Conservation (phyloP, 2,888 invertebrate species). For the Cheilosia vulpina region DNA sequence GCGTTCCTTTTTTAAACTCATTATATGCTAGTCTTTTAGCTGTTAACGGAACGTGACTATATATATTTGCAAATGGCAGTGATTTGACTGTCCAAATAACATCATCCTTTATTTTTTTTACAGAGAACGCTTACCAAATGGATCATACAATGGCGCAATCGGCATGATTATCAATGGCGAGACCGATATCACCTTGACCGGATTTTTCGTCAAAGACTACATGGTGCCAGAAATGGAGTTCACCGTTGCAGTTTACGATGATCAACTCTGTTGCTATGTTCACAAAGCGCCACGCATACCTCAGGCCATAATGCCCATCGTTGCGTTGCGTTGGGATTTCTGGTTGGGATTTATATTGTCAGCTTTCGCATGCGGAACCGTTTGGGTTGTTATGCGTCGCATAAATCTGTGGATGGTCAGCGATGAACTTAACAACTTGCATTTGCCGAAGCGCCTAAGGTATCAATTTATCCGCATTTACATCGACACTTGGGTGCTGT, state of each 20-base stretch:
- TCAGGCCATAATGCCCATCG: slow-evolving; percentile 82
- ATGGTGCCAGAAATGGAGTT: slow-evolving; percentile 82
- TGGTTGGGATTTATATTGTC: slow-evolving; percentile 81
- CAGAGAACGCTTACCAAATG: slow-evolving; percentile 78
- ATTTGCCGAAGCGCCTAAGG: slow-evolving; percentile 65
- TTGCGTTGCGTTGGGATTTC: slow-evolving; percentile 80
- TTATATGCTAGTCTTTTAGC: too few species aligned
- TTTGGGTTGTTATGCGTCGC: slow-evolving; percentile 79
- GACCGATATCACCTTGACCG: slow-evolving; percentile 82
- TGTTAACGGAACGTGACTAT: too few species aligned
- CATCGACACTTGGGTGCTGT: slow-evolving; percentile 81
- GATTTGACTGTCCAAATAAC: background rate
- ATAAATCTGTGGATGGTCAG: slow-evolving; percentile 78
- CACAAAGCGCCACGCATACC: slow-evolving; percentile 83
- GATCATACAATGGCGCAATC: slow-evolving; percentile 82
- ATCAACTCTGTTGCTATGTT: slow-evolving; percentile 83
- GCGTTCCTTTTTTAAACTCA: too few species aligned
- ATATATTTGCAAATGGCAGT: too few species aligned
- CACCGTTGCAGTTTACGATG: slow-evolving; percentile 82
- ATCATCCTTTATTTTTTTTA: background rate
- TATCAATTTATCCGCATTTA: slow-evolving; percentile 79
- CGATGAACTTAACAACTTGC: background rate
- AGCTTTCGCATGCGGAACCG: slow-evolving; percentile 78
- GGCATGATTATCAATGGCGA: slow-evolving; percentile 81
- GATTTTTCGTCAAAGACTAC: slow-evolving; percentile 84